phyloP scores from a whole-genome alignment of 2,888 invertebrate genomes.

The Mesochorus sp. region DNA sequence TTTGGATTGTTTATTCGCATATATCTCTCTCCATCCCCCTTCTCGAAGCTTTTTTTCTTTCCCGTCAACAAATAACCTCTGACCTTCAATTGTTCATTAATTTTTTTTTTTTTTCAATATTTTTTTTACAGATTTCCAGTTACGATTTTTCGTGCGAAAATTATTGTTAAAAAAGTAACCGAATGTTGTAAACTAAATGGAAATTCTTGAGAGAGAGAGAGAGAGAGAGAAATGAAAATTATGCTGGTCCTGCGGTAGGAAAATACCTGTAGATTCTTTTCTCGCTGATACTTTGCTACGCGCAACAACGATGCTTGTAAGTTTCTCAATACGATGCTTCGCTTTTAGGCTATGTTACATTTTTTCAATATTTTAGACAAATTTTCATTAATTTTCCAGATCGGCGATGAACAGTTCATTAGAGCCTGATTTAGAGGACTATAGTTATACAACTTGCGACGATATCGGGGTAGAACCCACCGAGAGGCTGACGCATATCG shows the following conservation, averaged over 20 bases:
- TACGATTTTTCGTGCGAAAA: too few relatives aligned
- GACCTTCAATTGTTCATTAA: not conserved
- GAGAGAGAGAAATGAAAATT: not conserved
- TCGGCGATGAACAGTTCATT: constrained; percentile 81
- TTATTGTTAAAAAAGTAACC: too few relatives aligned
- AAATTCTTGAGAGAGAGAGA: not conserved
- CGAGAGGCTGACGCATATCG: constrained; percentile 72
- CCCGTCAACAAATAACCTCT: too few relatives aligned
- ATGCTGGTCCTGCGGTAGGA: constrained; percentile 1
- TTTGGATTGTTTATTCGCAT: not conserved
- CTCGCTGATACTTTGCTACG: constrained; percentile 7
- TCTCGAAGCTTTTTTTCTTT: not conserved
- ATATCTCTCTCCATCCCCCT: not conserved
- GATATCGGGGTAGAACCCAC: constrained; percentile 65
- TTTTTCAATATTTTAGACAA: too few relatives aligned
- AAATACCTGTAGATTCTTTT: constrained; percentile 1
- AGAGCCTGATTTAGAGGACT: constrained; percentile 79
- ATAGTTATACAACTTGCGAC: constrained; percentile 69
- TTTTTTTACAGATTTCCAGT: too few relatives aligned
- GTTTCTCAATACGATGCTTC: constrained; percentile 16
- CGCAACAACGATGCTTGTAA: constrained; percentile 60
- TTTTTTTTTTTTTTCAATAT: not conserved
- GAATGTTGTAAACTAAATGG: too few relatives aligned
- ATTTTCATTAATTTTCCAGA: constrained; percentile 67
- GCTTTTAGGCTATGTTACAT: too few relatives aligned